A percentile compares a stretch with the other conserved stretches of the same genome.
Evolutionary conservation across 2,113 vertebrate species (phyloP).

Genomic region (Phalacrocorax pelagicus): DNA sequence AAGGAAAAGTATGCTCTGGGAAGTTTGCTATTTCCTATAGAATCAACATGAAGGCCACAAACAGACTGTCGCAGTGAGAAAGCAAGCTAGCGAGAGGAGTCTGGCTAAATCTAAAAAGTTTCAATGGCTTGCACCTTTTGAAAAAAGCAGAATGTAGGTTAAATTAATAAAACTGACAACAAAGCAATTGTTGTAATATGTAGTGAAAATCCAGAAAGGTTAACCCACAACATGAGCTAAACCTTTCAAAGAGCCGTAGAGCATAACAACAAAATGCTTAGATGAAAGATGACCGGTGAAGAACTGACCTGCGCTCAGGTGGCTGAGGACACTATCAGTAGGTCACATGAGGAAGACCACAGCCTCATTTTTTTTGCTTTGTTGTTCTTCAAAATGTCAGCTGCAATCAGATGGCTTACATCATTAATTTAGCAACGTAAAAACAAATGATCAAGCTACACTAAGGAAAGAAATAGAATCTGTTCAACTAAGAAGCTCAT

Average conservation of each 20-base stretch:
- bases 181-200: background rate
- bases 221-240: background rate
- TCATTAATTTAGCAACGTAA: background rate
- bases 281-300: fast-evolving
- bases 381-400: background rate
- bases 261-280: background rate
- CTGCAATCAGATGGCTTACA: background rate
- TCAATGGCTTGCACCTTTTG: background rate
- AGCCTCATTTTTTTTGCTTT: background rate
- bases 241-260: background rate
- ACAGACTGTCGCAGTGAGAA: background rate
- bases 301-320: background rate
- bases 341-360: background rate
- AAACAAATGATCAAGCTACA: background rate
- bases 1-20: background rate
- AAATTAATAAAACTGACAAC: background rate
- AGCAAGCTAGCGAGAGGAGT: background rate
- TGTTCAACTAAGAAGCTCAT: background rate
- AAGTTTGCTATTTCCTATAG: background rate
- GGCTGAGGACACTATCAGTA: background rate
- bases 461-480: background rate
- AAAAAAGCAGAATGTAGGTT: background rate
- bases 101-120: background rate
- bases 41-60: background rate
- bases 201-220: background rate